Conservation (phyloP, 2,888 invertebrate species). For the Brachypterus glaber region DNA sequence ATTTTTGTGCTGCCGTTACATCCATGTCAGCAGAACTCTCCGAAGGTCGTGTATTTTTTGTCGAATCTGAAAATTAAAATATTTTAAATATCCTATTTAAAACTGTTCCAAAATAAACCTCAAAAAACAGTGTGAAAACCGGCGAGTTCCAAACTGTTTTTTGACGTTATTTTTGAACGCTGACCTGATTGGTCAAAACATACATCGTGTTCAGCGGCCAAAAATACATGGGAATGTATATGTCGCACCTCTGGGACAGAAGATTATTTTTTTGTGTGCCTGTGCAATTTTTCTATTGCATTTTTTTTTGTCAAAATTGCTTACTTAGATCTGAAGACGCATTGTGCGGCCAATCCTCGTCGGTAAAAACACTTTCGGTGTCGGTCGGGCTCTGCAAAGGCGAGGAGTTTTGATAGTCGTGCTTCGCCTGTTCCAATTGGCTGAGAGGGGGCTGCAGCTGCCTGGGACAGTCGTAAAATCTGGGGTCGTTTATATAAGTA, state of each 20-base stretch:
- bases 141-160: too few relatives aligned
- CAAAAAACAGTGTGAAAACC: too few relatives aligned
- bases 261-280: too few relatives aligned
- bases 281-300: not conserved
- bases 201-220: too few relatives aligned
- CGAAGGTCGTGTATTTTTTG: conserved; percentile 42
- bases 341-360: conserved; percentile 55
- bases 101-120: too few relatives aligned
- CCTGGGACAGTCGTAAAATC: conserved; percentile 45
- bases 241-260: too few relatives aligned
- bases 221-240: too few relatives aligned
- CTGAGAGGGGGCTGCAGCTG: conserved; percentile 24
- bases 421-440: not conserved
- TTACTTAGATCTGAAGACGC: conserved; percentile 37
- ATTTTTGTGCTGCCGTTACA: conserved; percentile 48
- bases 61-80: conserved; percentile 16
- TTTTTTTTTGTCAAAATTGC: conserved; percentile 5
- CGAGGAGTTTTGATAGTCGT: conserved; percentile 32
- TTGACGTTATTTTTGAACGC: too few relatives aligned
- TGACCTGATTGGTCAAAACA: too few relatives aligned
- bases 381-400: conserved; percentile 55
- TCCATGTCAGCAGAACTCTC: conserved; percentile 51
- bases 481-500: conserved; percentile 41
- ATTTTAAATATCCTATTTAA: too few relatives aligned
- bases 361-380: conserved; percentile 57